Percentiles rank a stretch among this genome's conserved stretches.
phyloP scores from a whole-genome alignment of 2,888 invertebrate genomes.

The Parelbella ahira region DNA sequence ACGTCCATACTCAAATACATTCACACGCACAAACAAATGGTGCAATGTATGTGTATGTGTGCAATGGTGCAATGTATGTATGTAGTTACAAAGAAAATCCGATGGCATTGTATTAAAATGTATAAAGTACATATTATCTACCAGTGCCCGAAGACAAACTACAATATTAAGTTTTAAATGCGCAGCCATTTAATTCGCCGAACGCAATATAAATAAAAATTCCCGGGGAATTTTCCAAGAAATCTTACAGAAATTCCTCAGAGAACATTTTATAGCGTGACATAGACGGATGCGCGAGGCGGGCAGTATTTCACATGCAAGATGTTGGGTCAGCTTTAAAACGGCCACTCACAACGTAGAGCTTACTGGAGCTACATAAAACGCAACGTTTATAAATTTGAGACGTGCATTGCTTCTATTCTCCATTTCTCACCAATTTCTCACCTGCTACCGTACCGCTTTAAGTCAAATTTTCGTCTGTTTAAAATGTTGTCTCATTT shows the following conservation, averaged over 20 bases:
- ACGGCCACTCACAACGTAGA: conserved; percentile 16
- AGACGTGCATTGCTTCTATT: not conserved
- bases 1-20: no score
- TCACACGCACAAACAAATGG: no score
- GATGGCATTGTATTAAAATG: no score
- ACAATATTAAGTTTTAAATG: conserved; percentile 6
- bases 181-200: conserved; percentile 2
- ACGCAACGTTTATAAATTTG: conserved; percentile 15
- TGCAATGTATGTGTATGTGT: no score
- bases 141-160: no score
- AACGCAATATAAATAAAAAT: conserved; percentile 23
- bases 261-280: conserved; percentile 11
- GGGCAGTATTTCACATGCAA: conserved; percentile 21
- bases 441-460: no score
- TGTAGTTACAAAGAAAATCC: no score
- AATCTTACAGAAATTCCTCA: conserved; percentile 17
- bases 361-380: conserved; percentile 13
- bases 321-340: conserved; percentile 21
- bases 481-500: no score
- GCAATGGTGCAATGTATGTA: no score
- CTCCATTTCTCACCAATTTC: no score
- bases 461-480: no score
- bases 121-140: no score
- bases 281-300: conserved; percentile 19
- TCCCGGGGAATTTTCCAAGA: conserved; percentile 14